Evolutionary conservation across 2,113 vertebrate genomes (phyloP).

Genomic region (Progne subis): DNA sequence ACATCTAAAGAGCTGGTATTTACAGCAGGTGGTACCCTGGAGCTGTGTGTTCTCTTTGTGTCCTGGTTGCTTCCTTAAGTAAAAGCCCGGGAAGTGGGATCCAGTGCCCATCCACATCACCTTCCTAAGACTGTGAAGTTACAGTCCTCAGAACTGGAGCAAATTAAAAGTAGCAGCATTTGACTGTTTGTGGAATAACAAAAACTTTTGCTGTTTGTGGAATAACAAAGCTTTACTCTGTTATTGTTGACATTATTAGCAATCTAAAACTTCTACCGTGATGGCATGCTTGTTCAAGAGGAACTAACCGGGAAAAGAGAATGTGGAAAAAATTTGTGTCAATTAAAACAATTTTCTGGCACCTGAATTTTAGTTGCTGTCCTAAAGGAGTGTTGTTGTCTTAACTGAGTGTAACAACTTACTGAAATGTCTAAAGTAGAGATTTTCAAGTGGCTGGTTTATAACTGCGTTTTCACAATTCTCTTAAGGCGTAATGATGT

Average conservation of each 20-base stretch:
- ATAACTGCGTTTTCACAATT: not conserved
- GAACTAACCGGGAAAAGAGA: not conserved
- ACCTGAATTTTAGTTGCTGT: not conserved
- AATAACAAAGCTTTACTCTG: not conserved
- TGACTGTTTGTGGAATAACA: not conserved
- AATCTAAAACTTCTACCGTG: not conserved
- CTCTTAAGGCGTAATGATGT: not conserved
- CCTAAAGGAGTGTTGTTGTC: not conserved
- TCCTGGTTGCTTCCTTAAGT: not conserved
- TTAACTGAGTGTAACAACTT: not conserved
- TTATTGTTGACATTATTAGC: not conserved
- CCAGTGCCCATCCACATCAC: not conserved
- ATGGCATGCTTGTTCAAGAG: not conserved
- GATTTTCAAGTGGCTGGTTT: not conserved
- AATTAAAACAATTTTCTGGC: not conserved
- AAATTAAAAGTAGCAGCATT: not conserved
- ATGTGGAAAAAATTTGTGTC: not conserved
- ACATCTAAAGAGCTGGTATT: not conserved
- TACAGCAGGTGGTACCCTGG: not conserved
- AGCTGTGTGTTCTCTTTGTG: not conserved
- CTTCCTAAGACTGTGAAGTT: rapidly evolving
- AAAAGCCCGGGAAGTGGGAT: not conserved
- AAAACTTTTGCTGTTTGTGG: not conserved
- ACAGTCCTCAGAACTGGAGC: not conserved
- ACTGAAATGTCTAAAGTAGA: not conserved